Percentiles rank a stretch among this genome's conserved stretches.
These are phyloP conservation scores for Cervus canadensis DNA, from an alignment of 2,113 vertebrate genomes.

Conservation along the genomic window DNA sequence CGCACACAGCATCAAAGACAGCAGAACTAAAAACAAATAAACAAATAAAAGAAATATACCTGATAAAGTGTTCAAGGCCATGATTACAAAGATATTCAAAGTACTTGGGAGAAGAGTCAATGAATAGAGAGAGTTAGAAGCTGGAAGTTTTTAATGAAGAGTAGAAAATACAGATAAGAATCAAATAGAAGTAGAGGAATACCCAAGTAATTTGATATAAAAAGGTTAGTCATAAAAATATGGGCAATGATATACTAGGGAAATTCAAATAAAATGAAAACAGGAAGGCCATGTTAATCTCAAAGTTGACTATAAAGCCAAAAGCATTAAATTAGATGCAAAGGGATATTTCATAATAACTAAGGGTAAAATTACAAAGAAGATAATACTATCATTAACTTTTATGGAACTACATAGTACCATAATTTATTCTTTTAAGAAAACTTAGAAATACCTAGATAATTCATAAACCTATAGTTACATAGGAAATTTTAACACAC, in stretches of 20 bases:
- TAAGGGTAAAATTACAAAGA: not conserved
- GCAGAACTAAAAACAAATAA: not conserved
- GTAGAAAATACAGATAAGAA: not conserved
- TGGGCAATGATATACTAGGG: not conserved
- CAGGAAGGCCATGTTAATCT: not conserved
- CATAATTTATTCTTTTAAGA: not conserved
- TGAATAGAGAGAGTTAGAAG: not conserved
- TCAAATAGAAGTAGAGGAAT: not conserved
- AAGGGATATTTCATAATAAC: not conserved
- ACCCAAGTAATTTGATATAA: not conserved
- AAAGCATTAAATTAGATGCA: not conserved
- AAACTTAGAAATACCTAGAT: not conserved
- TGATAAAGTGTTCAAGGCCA: not conserved
- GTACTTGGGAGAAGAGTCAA: not conserved
- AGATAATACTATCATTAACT: not conserved
- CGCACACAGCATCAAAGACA: not conserved
- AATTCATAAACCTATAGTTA: not conserved
- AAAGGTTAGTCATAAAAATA: not conserved
- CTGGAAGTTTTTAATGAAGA: not conserved
- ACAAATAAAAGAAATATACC: not conserved
- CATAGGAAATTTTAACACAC: not conserved
- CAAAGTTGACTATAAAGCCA: not conserved
- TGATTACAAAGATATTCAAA: not conserved
- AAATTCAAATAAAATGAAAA: constrained; percentile 24
- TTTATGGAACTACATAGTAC: not conserved